Base-by-base conservation (phyloP, 1,140 invertebrate genomes). In the Stenopsyche tienmushanensis region DNA sequence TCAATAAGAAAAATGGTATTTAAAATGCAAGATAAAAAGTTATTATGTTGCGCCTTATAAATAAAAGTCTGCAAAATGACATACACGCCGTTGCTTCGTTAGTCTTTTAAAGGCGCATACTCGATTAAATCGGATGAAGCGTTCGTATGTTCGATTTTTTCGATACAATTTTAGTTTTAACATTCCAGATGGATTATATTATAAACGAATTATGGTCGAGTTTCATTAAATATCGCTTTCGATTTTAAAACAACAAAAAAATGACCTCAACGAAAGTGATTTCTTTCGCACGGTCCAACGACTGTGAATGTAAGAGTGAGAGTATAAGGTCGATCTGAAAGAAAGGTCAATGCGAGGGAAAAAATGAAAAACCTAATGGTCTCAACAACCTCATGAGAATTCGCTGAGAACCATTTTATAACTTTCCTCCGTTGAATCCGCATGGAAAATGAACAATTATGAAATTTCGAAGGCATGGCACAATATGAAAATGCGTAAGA, bases 311-410 rank as follows among this genome's bases (percentile, higher is more conserved):
- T 29, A 15, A 42, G 29, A 34, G 53, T 18, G 53, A 55, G 34
- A 34, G 13, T 34, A 13, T 7, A 34, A 34, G 29, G 29, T 34
- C 29, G 5, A 34, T 7, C 5, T 13, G 8, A 57, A 29, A 13
- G 54, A 57, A 57, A 57, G 54, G 54, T 57, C 54, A 57, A 29
- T 18, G 34, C 41, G 54, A 15, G 15, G 21, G 10, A 47, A 47
- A 47, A 47, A 47, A 47, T 47, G 18, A 47, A 47, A 47, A 47
- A n/a, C 13, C 13, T 34, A 7, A 34, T 34, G 29, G 29, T 34
- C 29, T 7, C 29, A 34, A 34, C 29, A 34, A 34, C 13, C 5
- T 34, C 44, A 18, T n/a, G 44, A 47, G 18, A 47, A 47, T 47
- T 9, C 44, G 44, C 10, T 39, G 34, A 39, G 34, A 39, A 39